Percentiles rank a stretch among this genome's conserved stretches.
These are phyloP conservation scores for Ophiodon elongatus DNA, from an alignment of 2,113 vertebrate species.

Conservation along the genomic window DNA sequence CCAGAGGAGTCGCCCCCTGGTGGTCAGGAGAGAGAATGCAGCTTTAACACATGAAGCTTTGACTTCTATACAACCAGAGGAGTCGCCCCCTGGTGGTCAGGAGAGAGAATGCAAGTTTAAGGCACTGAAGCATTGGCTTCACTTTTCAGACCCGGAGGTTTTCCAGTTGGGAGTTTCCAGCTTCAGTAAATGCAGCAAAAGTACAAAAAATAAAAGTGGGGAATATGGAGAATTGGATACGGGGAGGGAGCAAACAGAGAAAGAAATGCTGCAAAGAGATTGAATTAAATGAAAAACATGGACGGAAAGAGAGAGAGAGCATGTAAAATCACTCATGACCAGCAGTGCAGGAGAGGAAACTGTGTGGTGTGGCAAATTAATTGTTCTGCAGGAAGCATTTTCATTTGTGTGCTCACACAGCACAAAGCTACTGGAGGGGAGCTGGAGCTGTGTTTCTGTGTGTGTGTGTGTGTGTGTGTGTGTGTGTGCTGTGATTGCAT, in stretches of 20 bases:
- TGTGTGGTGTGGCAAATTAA: slow-evolving; percentile 54
- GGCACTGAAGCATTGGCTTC: too few relatives aligned
- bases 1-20: too few relatives aligned
- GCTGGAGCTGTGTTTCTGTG: neutral
- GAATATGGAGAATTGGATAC: slow-evolving; percentile 7
- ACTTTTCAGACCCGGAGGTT: too few relatives aligned
- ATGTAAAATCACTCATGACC: slow-evolving; percentile 43
- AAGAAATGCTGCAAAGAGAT: slow-evolving; percentile 12
- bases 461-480: neutral
- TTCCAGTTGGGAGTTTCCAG: neutral
- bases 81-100: too few relatives aligned
- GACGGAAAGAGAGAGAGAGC: neutral
- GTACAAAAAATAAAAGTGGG: slow-evolving; percentile 6
- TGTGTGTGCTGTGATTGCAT: neutral
- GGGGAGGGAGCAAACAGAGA: neutral
- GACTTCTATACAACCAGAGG: too few relatives aligned
- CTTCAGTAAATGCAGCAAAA: neutral
- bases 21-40: too few relatives aligned
- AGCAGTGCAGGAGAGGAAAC: slow-evolving; percentile 43
- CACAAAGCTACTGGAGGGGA: slow-evolving; percentile 23
- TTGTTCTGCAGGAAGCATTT: slow-evolving; percentile 71
- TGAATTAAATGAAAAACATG: slow-evolving; percentile 32
- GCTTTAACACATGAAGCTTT: too few relatives aligned
- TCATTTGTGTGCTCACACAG: slow-evolving; percentile 54
- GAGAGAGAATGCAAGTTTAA: too few relatives aligned